A percentile compares a stretch with the other conserved stretches of the same genome.
Conservation (phyloP, 2,888 invertebrate species). For the Lasius fuliginosus region DNA sequence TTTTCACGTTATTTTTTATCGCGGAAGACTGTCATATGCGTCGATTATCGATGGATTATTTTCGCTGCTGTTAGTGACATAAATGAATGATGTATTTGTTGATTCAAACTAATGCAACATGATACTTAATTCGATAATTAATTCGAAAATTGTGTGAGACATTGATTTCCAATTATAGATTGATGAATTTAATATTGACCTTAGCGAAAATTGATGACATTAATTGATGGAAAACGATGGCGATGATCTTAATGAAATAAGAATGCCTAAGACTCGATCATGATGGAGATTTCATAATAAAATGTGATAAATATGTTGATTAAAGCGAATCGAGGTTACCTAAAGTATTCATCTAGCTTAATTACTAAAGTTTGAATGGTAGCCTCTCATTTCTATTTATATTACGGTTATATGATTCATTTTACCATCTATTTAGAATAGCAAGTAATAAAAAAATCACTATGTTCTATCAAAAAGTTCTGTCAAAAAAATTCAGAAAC, state of each 20-base stretch:
- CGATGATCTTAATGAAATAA: not conserved
- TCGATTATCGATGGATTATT: not conserved
- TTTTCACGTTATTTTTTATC: not conserved
- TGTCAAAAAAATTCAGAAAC: too few relatives aligned
- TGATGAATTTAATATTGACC: not conserved
- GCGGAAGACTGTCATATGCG: not conserved
- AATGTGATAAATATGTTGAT: not conserved
- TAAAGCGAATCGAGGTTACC: not conserved
- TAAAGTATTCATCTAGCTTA: slow-evolving; percentile 1
- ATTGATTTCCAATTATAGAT: not conserved
- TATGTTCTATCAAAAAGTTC: too few relatives aligned
- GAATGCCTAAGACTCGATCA: not conserved
- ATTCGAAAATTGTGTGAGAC: not conserved
- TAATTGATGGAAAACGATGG: not conserved
- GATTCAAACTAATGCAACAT: not conserved
- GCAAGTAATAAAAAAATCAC: not conserved
- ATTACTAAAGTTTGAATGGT: not conserved
- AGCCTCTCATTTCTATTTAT: too few relatives aligned
- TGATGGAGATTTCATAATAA: slow-evolving; percentile 8
- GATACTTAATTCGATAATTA: not conserved
- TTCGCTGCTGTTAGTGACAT: not conserved
- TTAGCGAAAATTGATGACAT: not conserved
- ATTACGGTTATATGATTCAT: not conserved
- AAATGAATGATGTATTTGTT: not conserved
- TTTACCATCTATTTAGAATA: not conserved